Evolutionary conservation across 2,797 vertebrate species (phyloP), one percentile per base, ranked within the genome.

Genomic region (Dromococcyx pavoninus): DNA sequence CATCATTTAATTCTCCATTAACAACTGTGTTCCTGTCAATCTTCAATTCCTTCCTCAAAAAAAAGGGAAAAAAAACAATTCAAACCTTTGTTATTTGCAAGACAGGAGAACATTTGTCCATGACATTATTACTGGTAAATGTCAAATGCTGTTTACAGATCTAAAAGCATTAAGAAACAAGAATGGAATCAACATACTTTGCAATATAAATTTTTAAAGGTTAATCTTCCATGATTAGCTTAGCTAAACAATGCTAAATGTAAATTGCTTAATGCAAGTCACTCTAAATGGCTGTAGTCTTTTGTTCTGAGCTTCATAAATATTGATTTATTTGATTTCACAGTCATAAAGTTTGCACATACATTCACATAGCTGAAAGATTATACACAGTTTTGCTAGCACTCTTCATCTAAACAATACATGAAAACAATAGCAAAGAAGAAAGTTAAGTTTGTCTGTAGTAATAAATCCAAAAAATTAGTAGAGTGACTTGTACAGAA

Each of bases 121-220:
- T 76, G 75, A 78, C 82, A 73, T 77, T 93, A 88, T 24, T 91
- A 41, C 70, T 78, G 41, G 76, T 79, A 96, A 96, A 97, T 95
- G 93, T 97, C 94, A 97, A 58, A 64, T 57, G 16, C 24, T 93
- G 54, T 93, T 97, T 94, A 74, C 21, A 85, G 81, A 95, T 67
- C 65, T 95, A 95, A 96, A 95, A 95, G 51, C 48, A 94, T 89
- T 92, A 94, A 51, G 54, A 86, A 76, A 17, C 35, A 93, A 64
- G 81, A 92, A 93, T 72, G 30, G 43, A 46, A 94, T 97, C 76
- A 67, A 82, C 61, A 67, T 89, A 88, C 32, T 95, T 91, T 61
- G 58, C 80, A 88, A 72, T 91, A 95, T 65, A 82, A 71, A 76
- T 87, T 95, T 96, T 96, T 91, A 97, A 96, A 97, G 94, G 94